Conservation (phyloP, 2,797 vertebrate genomes). For the Hybognathus amarus region DNA sequence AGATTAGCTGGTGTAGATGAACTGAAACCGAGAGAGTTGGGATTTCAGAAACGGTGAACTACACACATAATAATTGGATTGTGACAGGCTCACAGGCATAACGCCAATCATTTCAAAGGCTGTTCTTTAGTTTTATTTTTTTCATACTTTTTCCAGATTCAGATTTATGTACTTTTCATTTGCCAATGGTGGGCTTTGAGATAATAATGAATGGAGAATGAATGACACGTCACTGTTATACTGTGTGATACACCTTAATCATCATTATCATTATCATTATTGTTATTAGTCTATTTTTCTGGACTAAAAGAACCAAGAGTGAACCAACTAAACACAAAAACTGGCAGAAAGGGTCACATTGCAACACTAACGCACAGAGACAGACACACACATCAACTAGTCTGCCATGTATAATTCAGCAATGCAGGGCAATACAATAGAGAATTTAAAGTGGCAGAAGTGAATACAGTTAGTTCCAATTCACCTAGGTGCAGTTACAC, state of each 20-base stretch:
- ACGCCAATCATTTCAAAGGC: conserved; percentile 64
- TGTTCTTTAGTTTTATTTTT: conserved; percentile 62
- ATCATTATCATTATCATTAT: no score
- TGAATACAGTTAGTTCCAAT: conserved; percentile 55
- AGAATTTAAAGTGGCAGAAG: conserved; percentile 55
- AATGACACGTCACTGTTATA: no score
- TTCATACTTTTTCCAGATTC: conserved; percentile 61
- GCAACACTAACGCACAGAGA: conserved; percentile 4
- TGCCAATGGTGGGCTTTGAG: not conserved
- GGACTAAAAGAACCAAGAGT: not conserved
- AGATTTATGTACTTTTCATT: not conserved
- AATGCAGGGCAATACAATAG: conserved; percentile 28
- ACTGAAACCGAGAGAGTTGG: conserved; percentile 55
- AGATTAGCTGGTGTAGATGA: conserved; percentile 67
- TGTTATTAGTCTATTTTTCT: not conserved
- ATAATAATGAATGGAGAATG: not conserved
- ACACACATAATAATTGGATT: conserved; percentile 74
- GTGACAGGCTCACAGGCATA: conserved; percentile 67
- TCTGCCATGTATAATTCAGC: conserved; percentile 54
- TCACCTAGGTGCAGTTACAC: conserved; percentile 66
- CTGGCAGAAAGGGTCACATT: not conserved
- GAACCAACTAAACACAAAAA: not conserved
- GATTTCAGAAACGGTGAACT: conserved; percentile 58
- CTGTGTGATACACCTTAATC: no score
- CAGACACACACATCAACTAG: conserved; percentile 7